Evolutionary conservation across 2,888 invertebrate genomes (phyloP).

Genomic region (Gari tellinella): DNA sequence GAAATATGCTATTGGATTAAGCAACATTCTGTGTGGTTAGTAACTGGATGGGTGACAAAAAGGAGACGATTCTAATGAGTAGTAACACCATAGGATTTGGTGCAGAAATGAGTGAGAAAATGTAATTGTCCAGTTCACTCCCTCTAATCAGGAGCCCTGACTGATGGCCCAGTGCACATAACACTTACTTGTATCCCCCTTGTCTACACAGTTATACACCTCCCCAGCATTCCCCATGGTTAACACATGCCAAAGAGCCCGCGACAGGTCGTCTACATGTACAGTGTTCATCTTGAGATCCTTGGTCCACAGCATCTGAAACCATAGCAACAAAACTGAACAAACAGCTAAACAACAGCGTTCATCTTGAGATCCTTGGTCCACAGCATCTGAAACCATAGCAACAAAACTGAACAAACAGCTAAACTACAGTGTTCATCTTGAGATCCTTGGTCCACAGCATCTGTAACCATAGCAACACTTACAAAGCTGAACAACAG

Average conservation of each 20-base stretch:
- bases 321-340: background rate
- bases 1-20: too few species aligned
- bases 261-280: conserved; percentile 93
- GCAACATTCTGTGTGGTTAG: too few species aligned
- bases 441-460: conserved; percentile 94
- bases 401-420: background rate
- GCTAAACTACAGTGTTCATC: conserved; percentile 95
- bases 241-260: conserved; percentile 91
- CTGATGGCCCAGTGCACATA: too few species aligned
- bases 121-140: too few species aligned
- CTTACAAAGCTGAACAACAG: too few species aligned
- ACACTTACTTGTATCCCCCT: conserved; percentile 88
- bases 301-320: conserved; percentile 91
- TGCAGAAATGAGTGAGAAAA: too few species aligned
- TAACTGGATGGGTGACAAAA: too few species aligned
- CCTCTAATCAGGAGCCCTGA: too few species aligned
- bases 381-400: conserved; percentile 89
- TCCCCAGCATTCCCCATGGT: conserved; percentile 85
- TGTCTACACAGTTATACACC: conserved; percentile 93
- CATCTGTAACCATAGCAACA: conserved; percentile 84
- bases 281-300: conserved; percentile 94
- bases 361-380: conserved; percentile 93
- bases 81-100: too few species aligned
- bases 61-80: too few species aligned
- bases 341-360: too few species aligned